Base-by-base conservation (phyloP, 2,113 vertebrate genomes). In the Oreochromis niloticus region DNA sequence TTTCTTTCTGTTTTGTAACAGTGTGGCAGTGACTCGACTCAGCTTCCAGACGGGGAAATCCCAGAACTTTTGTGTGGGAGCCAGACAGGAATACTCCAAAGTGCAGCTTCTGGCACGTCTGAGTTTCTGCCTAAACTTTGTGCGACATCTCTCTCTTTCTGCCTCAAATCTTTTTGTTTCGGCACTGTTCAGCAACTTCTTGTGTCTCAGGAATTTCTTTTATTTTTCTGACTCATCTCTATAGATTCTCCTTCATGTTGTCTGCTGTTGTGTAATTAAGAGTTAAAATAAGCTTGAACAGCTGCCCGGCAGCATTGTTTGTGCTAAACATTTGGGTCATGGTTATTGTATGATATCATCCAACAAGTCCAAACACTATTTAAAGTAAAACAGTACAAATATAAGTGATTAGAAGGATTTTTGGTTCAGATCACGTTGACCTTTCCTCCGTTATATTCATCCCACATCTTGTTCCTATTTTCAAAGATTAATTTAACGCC, bases 401-500 rank as follows among this genome's bases (percentile, higher is more conserved):
- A 32, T 34, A n/a, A 66, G 81, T 81, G 55, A 83, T 83, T 85
- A 36, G 56, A 36, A 11, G 78, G 34, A 39, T 17, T 34, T 68
- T 83, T 22, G 19, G 39, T 82, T 78, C 39, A 57, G 81, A 85
- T 88, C 83, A 85, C 19, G 86, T 83, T 85, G 88, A 83, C 73
- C 19, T 34, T 2, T 17, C 71, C 71, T 39, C 1, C 81, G 78
- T 89, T 80, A 90, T 86, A 90, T 83, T 83, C 83, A 17, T 71
- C 82, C 56, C 59, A 94, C 94, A 95, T 88, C 93, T 93, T 92
- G 86, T 87, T 96, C 78, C 89, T 89, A 88, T 95, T 96, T 90
- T 71, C 86, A 91, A 87, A 87, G 87, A 91, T 92, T 81, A 85
- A 91, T 90, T 94, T 91, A 92, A 85, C 52, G 93, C 90, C 87